Conservation (phyloP, 1,140 invertebrate genomes). For the Zaprionus capensis region DNA sequence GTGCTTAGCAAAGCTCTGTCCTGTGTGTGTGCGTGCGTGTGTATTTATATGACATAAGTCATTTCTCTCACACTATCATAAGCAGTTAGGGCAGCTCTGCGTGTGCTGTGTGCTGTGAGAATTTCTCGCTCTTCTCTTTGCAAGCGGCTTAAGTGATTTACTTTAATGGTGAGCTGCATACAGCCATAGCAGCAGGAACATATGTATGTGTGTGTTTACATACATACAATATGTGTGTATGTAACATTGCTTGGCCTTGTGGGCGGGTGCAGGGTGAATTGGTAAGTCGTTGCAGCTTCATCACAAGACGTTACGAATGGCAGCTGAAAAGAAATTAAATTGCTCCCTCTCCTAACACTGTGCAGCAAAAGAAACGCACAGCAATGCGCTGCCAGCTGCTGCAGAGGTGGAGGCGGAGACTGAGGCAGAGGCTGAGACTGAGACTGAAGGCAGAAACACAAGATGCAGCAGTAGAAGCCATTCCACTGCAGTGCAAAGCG, state of each 20-base stretch:
- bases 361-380: slow-evolving; percentile 35
- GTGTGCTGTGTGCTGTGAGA: slow-evolving; percentile 28
- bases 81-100: slow-evolving; percentile 9
- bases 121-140: slow-evolving; percentile 62
- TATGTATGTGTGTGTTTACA: neutral
- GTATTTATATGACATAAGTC: slow-evolving; percentile 16
- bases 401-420: neutral
- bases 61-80: slow-evolving; percentile 24
- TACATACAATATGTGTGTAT: neutral
- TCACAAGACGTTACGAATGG: slow-evolving; percentile 70
- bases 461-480: slow-evolving; percentile 7
- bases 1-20: slow-evolving; percentile 8
- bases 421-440: neutral
- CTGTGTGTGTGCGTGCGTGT: neutral
- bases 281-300: slow-evolving; percentile 54
- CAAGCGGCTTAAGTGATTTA: slow-evolving; percentile 75
- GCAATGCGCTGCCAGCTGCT: slow-evolving; percentile 32
- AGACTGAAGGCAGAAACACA: slow-evolving; percentile 3
- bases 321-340: slow-evolving; percentile 76
- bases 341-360: slow-evolving; percentile 42
- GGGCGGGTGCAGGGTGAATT: slow-evolving; percentile 16
- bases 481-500: slow-evolving; percentile 13
- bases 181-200: neutral
- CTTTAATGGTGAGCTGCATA: slow-evolving; percentile 48
- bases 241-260: neutral